A percentile compares a stretch with the other conserved stretches of the same genome.
These are phyloP conservation scores for Notodonta ziczac DNA, from an alignment of 2,888 invertebrate genomes.

Conservation along the genomic window DNA sequence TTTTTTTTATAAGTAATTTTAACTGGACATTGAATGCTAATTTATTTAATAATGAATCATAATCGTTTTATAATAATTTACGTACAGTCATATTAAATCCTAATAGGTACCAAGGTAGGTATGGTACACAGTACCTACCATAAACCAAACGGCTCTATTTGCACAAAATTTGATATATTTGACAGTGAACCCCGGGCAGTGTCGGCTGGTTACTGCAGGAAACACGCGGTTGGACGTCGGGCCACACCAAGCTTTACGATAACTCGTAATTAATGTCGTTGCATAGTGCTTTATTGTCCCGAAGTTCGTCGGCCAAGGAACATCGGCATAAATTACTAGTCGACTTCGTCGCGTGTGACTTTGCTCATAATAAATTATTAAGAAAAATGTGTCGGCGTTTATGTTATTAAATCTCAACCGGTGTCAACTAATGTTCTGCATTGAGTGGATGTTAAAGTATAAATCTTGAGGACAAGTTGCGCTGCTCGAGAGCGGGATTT, in stretches of 20 bases:
- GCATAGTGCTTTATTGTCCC: constrained; percentile 69
- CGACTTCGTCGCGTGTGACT: constrained; percentile 54
- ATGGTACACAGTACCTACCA: background rate
- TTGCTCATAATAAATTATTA: constrained; percentile 54
- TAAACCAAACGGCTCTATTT: background rate
- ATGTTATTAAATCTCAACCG: constrained; percentile 46
- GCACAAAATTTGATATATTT: constrained; percentile 22
- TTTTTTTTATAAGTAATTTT: too few relatives aligned
- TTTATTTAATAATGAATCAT: too few relatives aligned
- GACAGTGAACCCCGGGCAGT: constrained; percentile 31
- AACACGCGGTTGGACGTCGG: constrained; percentile 43
- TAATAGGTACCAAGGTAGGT: too few relatives aligned
- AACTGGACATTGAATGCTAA: too few relatives aligned
- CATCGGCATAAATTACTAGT: constrained; percentile 58
- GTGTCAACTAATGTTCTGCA: constrained; percentile 23
- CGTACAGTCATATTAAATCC: too few relatives aligned
- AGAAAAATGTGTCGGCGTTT: constrained; percentile 59
- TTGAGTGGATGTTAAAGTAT: constrained; percentile 34
- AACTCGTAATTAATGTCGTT: constrained; percentile 74
- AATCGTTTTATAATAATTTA: too few relatives aligned
- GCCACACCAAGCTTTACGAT: constrained; percentile 63
- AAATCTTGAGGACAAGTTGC: constrained; percentile 42
- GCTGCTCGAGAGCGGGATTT: constrained; percentile 35
- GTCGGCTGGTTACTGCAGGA: constrained; percentile 43
- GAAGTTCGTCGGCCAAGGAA: constrained; percentile 51